Percentiles rank a stretch among this genome's conserved stretches.
Evolutionary conservation across 2,797 vertebrate genomes (phyloP).

Genomic region (Myotis findleyi): DNA sequence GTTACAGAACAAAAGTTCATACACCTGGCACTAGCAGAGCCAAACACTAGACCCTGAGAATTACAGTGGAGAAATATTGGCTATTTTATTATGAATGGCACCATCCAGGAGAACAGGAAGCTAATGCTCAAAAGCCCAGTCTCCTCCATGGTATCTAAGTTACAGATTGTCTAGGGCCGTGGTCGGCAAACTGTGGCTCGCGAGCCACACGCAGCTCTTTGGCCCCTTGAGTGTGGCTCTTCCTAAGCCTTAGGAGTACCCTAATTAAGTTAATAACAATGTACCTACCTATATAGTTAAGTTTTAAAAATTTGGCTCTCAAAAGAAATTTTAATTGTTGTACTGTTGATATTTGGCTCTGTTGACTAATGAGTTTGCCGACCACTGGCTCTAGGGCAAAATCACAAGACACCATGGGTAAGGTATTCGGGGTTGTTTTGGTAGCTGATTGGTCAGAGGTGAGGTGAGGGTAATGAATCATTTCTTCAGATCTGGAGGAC

Average conservation of each 20-base stretch:
- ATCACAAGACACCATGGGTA: background rate
- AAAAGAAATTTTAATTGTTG: too few relatives aligned
- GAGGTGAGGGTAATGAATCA: background rate
- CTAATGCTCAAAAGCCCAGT: background rate
- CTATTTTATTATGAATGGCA: background rate
- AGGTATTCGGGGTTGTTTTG: background rate
- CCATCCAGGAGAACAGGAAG: background rate
- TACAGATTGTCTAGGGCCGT: background rate
- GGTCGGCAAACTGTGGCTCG: too few relatives aligned
- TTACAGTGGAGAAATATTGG: background rate
- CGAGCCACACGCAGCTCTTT: too few relatives aligned
- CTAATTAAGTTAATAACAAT: too few relatives aligned
- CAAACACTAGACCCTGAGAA: background rate
- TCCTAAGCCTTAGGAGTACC: too few relatives aligned
- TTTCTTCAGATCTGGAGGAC: background rate
- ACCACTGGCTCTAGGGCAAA: background rate
- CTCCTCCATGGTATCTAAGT: background rate
- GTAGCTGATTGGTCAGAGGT: background rate
- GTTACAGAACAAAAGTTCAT: background rate
- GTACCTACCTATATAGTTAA: too few relatives aligned
- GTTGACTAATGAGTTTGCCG: too few relatives aligned
- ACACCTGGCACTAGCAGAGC: background rate
- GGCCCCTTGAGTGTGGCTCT: too few relatives aligned
- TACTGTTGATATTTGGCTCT: too few relatives aligned
- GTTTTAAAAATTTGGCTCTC: too few relatives aligned